phyloP scores from a whole-genome alignment of 2,797 vertebrate species.

The Falco peregrinus region DNA sequence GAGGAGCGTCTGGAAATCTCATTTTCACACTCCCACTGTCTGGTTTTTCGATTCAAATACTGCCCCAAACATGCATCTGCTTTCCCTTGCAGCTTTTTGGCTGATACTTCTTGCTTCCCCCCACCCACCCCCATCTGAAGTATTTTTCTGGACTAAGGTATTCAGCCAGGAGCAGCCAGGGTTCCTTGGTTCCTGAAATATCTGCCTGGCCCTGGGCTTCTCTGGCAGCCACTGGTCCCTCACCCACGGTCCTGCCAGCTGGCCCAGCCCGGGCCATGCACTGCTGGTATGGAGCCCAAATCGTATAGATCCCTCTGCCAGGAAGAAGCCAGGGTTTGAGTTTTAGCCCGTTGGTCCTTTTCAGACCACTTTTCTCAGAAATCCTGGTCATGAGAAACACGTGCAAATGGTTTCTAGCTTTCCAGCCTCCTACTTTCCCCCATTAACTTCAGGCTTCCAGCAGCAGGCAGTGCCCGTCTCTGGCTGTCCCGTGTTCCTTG shows the following conservation, averaged over 20 bases:
- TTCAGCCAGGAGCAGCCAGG: not conserved
- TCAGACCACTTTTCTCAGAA: not conserved
- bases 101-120: not conserved
- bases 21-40: conserved; percentile 34
- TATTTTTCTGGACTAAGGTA: not conserved
- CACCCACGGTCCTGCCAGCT: not conserved
- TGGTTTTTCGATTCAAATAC: conserved; percentile 18
- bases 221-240: not conserved
- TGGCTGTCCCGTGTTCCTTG: fast-evolving
- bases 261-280: not conserved
- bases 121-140: not conserved
- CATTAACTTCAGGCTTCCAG: not conserved
- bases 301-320: not conserved
- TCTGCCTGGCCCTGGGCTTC: not conserved
- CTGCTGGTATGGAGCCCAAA: not conserved
- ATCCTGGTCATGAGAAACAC: not conserved
- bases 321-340: not conserved
- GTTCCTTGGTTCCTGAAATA: not conserved
- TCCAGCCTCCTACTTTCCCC: not conserved
- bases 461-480: not conserved
- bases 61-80: conserved; percentile 24
- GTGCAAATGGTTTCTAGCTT: not conserved
- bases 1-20: conserved; percentile 36
- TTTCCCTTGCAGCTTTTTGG: conserved; percentile 1
- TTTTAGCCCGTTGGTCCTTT: not conserved